Evolutionary conservation across 2,888 invertebrate genomes (phyloP), one percentile per base, ranked within the genome.

Genomic region (Chrysomela aeneicollis): DNA sequence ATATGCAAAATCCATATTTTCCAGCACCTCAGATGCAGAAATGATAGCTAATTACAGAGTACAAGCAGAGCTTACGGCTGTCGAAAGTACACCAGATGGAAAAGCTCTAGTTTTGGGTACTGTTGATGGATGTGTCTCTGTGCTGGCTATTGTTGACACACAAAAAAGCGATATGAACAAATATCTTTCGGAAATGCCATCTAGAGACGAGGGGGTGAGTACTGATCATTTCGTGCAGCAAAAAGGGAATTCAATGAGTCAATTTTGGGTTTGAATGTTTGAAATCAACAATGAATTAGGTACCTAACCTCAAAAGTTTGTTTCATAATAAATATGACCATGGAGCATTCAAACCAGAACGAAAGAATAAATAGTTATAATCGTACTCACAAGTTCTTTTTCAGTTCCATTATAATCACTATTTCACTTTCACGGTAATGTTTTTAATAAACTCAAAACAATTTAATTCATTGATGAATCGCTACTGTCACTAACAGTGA

Each of bases 31-130:
- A 0, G 98, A 98, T 78, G 95, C 96, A 0, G 89, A 91, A 79
- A 90, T 94, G 85, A 92, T 98, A 70, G 97, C 98, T 0, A 97
- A 97, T 81, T 98, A 94, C 79, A 85, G 94, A 30, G 91, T 95
- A 0, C 94, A 94, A 72, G 95, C 96, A 0, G 96, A 96, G 82
- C 85, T 95, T 67, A 94, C 92, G 1, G 92, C 93, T 0, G 89
- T 96, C 0, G 94, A 93, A 71, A 94, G 93, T 73, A 92, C 93
- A 0, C 89, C 89, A 57, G 94, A 93, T 70, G 95, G 95, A 0
- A 89, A 87, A 71, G 91, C 92, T 18, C 86, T 95, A 35, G 93
- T 95, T 0, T 85, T 97, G 57, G 96, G 95, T 0, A 96, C 95
- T 0, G 92, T 96, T 0, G 97, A 98, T 78, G 97, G 97, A 4